phyloP scores from a whole-genome alignment of 2,888 invertebrate species.

The Abscondita cerata region DNA sequence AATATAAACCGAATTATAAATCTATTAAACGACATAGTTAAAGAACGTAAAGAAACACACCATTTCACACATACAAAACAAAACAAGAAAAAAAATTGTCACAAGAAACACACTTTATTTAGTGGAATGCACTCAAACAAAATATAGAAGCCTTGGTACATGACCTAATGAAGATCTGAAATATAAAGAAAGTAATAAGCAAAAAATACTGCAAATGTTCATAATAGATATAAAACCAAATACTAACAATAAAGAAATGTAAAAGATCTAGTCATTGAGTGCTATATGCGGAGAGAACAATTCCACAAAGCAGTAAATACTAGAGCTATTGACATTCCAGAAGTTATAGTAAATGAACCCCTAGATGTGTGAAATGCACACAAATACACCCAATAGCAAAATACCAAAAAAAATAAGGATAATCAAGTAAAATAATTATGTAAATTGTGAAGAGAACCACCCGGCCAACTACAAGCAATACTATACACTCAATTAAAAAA shows the following conservation, averaged over 20 bases:
- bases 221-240: constrained; percentile 2
- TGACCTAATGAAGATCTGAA: constrained; percentile 1
- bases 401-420: not conserved
- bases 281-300: constrained; percentile 4
- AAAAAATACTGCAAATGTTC: constrained; percentile 8
- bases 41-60: constrained; percentile 10
- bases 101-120: not conserved
- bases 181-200: constrained; percentile 10
- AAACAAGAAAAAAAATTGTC: constrained; percentile 8
- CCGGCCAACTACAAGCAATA: constrained; percentile 8
- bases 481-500: constrained; percentile 2
- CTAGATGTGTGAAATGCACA: constrained; percentile 18
- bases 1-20: constrained; percentile 13
- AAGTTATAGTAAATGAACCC: too few relatives aligned
- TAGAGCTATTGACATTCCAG: constrained; percentile 11
- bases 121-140: constrained; percentile 1
- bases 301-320: constrained; percentile 18
- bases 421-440: constrained; percentile 15
- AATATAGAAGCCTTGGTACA: not conserved
- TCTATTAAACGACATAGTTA: constrained; percentile 9
- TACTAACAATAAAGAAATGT: constrained; percentile 12
- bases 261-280: constrained; percentile 5
- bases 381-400: not conserved
- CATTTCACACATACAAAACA: constrained; percentile 16
- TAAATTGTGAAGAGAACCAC: constrained; percentile 20